These are phyloP conservation scores for Ganaspis sp. DNA, from an alignment of 1,140 invertebrate genomes.

Conservation along the genomic window DNA sequence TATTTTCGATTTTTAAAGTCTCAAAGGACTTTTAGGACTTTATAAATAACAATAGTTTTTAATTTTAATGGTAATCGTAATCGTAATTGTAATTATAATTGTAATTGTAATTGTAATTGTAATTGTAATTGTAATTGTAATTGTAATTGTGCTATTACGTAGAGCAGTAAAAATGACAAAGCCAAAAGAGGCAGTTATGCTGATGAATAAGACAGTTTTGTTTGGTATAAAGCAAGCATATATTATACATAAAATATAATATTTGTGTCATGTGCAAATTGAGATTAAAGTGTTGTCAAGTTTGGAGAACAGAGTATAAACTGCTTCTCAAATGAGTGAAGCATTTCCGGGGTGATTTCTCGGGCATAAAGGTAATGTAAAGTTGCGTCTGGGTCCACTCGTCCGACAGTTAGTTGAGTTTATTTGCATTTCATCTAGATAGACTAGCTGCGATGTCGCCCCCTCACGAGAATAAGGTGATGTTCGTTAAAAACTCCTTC, in stretches of 20 bases:
- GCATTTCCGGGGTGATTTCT: conserved; percentile 26
- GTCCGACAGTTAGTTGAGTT: background rate
- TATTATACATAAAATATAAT: background rate
- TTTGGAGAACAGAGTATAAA: conserved; percentile 17
- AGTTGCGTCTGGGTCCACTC: background rate
- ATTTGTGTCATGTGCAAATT: background rate
- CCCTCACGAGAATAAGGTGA: too few relatives aligned
- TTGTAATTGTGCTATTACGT: too few relatives aligned
- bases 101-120: too few relatives aligned
- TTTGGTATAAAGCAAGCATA: background rate
- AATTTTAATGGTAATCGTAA: too few relatives aligned
- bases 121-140: too few relatives aligned
- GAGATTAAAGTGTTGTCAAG: conserved; percentile 10
- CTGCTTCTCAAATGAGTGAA: background rate
- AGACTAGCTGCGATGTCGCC: too few relatives aligned
- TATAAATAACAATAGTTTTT: too few relatives aligned
- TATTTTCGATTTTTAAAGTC: too few relatives aligned
- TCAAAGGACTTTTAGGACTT: too few relatives aligned
- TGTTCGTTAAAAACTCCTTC: too few relatives aligned
- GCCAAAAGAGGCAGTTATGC: too few relatives aligned
- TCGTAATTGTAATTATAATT: too few relatives aligned
- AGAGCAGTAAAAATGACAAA: background rate
- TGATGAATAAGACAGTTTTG: background rate
- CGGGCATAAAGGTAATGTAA: conserved; percentile 21
- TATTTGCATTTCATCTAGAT: background rate